phyloP scores from a whole-genome alignment of 2,888 invertebrate species.

The Brachylomia viminalis region DNA sequence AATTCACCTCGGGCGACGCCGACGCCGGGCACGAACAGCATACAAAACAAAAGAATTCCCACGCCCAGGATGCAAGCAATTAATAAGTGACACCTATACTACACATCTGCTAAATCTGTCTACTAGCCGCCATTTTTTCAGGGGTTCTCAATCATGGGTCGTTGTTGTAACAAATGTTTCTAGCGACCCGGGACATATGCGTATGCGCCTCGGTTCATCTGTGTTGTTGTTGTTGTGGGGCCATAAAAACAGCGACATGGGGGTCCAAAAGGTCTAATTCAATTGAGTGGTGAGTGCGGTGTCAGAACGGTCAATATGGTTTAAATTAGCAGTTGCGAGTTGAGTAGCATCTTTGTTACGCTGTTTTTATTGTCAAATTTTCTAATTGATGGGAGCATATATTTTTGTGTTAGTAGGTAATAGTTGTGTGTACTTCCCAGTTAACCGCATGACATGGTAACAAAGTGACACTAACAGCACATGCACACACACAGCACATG shows the following conservation, averaged over 20 bases:
- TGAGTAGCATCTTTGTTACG: neutral
- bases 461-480: no score
- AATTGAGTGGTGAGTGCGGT: neutral
- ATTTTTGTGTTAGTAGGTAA: no score
- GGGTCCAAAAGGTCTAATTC: neutral
- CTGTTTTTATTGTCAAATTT: neutral
- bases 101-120: constrained; percentile 59
- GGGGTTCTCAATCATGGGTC: constrained; percentile 48
- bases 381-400: no score
- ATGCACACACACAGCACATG: no score
- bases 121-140: constrained; percentile 57
- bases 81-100: constrained; percentile 42
- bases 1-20: no score
- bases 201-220: constrained; percentile 51
- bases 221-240: constrained; percentile 42
- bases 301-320: neutral
- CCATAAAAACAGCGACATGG: constrained; percentile 24
- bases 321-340: neutral
- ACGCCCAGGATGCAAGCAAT: constrained; percentile 40
- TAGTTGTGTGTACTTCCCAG: no score
- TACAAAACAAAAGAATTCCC: constrained; percentile 43
- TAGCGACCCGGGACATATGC: constrained; percentile 56
- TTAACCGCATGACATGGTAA: no score
- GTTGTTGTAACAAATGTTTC: constrained; percentile 55
- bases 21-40: no score